Evolutionary conservation across 2,113 vertebrate genomes (phyloP).

Genomic region (Tyto alba): DNA sequence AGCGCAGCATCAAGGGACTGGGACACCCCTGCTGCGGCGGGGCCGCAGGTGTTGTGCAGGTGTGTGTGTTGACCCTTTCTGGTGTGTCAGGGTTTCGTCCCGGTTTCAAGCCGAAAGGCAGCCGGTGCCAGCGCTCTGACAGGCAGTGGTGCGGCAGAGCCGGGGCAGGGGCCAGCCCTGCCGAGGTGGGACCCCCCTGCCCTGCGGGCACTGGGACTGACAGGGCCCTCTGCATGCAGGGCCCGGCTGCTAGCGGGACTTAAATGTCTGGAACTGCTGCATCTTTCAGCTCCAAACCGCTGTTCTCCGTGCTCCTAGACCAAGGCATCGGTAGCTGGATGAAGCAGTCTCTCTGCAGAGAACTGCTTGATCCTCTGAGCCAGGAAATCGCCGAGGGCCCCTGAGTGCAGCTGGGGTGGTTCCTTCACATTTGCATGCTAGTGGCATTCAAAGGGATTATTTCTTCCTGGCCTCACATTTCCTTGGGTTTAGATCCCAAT

Average conservation of each 20-base stretch:
- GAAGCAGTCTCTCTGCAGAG: neutral
- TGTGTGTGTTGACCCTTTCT: fast-evolving
- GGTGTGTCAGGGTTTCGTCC: fast-evolving
- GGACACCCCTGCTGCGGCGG: fast-evolving
- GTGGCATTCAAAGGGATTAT: neutral
- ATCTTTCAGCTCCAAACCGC: neutral
- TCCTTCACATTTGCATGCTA: neutral
- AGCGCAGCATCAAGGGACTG: neutral
- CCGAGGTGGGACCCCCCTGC: fast-evolving
- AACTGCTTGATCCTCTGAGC: neutral
- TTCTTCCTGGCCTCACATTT: conserved; percentile 10
- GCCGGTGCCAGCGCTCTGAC: neutral
- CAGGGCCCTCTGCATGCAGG: fast-evolving
- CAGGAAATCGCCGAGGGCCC: neutral
- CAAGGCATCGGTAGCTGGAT: neutral
- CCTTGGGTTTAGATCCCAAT: conserved; percentile 12
- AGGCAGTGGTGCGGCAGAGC: fast-evolving
- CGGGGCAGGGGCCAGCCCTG: fast-evolving
- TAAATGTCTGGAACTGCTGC: fast-evolving
- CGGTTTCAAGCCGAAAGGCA: fast-evolving
- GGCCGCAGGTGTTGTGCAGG: fast-evolving
- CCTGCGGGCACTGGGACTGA: fast-evolving
- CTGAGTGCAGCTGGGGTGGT: neutral
- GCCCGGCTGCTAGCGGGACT: neutral
- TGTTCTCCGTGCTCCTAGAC: neutral